These are phyloP conservation scores for Sarcoramphus papa DNA, from an alignment of 2,797 vertebrate species.

Conservation along the genomic window DNA sequence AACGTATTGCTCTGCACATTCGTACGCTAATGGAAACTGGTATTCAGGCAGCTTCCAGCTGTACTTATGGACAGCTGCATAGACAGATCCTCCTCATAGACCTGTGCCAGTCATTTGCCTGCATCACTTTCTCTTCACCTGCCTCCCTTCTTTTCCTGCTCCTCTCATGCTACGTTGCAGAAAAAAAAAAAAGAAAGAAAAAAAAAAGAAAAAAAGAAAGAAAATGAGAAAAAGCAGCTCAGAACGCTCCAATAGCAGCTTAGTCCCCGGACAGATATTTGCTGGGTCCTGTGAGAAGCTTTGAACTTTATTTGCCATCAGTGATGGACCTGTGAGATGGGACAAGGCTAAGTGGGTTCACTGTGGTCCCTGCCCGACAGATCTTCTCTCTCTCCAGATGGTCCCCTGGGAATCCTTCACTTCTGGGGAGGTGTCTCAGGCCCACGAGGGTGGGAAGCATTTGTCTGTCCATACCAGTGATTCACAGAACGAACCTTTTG, in stretches of 20 bases:
- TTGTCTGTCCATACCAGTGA: neutral
- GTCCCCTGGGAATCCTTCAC: neutral
- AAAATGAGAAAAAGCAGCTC: neutral
- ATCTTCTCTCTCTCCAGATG: neutral
- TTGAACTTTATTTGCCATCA: neutral
- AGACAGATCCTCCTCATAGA: neutral
- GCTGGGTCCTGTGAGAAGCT: neutral
- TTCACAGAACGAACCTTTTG: neutral
- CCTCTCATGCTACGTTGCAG: neutral
- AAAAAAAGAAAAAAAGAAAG: fast-evolving
- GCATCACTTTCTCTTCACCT: neutral
- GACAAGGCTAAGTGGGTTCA: neutral
- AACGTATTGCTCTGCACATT: slow-evolving; percentile 34
- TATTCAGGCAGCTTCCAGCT: slow-evolving; percentile 15
- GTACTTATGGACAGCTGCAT: neutral
- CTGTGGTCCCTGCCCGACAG: neutral
- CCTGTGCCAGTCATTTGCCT: neutral
- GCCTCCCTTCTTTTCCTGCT: neutral
- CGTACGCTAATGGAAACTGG: neutral
- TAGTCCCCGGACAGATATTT: neutral
- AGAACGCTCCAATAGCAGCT: neutral
- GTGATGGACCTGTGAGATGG: neutral
- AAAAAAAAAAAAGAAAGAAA: neutral
- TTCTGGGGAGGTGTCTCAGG: neutral
- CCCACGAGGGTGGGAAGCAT: neutral